Base-by-base conservation (phyloP, 2,888 invertebrate genomes). In the Oscheius sp. region DNA sequence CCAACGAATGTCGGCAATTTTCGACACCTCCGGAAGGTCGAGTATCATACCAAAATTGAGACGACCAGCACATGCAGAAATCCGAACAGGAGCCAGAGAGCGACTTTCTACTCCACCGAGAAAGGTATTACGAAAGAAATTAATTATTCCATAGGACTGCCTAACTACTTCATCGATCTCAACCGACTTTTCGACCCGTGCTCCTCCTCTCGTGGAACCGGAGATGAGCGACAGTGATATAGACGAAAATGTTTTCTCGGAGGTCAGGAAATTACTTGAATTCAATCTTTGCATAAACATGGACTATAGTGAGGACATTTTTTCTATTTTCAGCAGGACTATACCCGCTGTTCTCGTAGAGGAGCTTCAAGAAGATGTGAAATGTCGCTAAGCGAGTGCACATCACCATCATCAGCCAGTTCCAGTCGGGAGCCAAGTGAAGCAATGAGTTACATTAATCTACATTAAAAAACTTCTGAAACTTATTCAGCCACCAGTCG, bases 191-290 rank as follows among this genome's bases (percentile, higher is more conserved):
- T 84, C 64, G 3, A 49, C 28, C 12, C 30, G 65, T 33, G 54
- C 61, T 41, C 82, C 82, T 12, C 83, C 83, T 6, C 73, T 84
- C 2, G 83, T 83, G 12, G 73, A 81, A 47, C 83, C 83, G n/a
- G 83, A 83, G 67, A 26, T 74, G 45, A 81, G 80, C 49, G 83
- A 83, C 62, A 80, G 81, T 56, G 82, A 82, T 44, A 71, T 77
- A 20, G 80, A 80, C 63, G 78, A 80, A 41, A 73, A 66, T 57
- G 49, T 66, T 2, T 74, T 67, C 45, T 64, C 56, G 12, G 74
- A 72, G 38, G 68, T 68, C 20, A 24, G 41, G 12, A 20, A 5
- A 20, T 12, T 56, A 2, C 20, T 36, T n/a, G n/a, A n/a, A n/a
- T n/a, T n/a, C n/a, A n/a, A n/a, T n/a, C n/a, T n/a, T n/a, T n/a